A percentile compares a stretch with the other conserved stretches of the same genome.
These are phyloP conservation scores for Numida meleagris DNA, from an alignment of 2,113 vertebrate genomes.

Conservation along the genomic window DNA sequence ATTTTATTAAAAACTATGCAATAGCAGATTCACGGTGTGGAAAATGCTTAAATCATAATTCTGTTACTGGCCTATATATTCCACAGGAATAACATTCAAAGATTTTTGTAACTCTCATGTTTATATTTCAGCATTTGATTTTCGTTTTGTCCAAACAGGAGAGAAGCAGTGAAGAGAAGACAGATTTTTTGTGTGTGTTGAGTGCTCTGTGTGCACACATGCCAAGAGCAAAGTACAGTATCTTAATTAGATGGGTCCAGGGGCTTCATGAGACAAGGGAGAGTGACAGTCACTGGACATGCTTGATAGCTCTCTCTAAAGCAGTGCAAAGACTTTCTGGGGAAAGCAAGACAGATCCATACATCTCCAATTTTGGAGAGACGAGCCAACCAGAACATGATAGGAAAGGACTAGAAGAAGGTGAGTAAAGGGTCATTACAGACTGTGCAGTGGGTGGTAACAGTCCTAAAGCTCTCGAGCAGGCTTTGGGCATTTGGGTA, in stretches of 20 bases:
- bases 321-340: constrained; percentile 5
- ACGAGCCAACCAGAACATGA: neutral
- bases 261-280: constrained; percentile 37
- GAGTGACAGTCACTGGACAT: constrained; percentile 53
- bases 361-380: constrained; percentile 1
- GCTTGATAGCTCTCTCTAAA: constrained; percentile 60
- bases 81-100: neutral
- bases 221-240: constrained; percentile 49
- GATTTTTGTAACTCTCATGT: neutral
- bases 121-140: constrained; percentile 46
- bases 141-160: constrained; percentile 53
- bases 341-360: constrained; percentile 40
- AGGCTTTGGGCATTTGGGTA: neutral
- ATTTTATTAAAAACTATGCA: constrained; percentile 67
- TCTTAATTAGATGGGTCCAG: constrained; percentile 61
- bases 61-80: neutral
- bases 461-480: neutral
- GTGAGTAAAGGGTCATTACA: neutral
- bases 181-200: constrained; percentile 36
- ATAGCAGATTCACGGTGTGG: constrained; percentile 32
- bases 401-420: neutral
- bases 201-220: constrained; percentile 38
- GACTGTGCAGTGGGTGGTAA: neutral
- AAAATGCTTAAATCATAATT: constrained; percentile 53
- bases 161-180: constrained; percentile 53